phyloP scores from a whole-genome alignment of 2,113 vertebrate species.

The Chaetops frenatus region DNA sequence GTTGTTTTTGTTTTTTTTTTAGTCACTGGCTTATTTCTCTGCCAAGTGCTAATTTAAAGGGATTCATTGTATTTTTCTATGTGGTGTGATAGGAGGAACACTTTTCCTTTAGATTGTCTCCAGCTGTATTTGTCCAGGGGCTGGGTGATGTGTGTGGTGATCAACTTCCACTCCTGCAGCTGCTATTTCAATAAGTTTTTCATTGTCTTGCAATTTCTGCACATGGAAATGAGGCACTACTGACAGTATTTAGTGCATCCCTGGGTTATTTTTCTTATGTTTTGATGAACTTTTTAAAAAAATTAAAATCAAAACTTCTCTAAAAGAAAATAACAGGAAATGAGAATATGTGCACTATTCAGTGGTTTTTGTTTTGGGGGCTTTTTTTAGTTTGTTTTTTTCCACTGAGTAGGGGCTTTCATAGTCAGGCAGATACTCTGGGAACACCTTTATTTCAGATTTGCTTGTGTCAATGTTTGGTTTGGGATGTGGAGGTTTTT shows the following conservation, averaged over 20 bases:
- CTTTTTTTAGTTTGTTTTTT: background rate
- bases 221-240: background rate
- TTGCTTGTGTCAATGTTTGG: background rate
- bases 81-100: background rate
- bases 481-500: background rate
- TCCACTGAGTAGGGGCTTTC: background rate
- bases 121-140: slow-evolving; percentile 28
- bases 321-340: background rate
- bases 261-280: background rate
- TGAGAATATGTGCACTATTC: background rate
- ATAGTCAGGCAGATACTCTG: background rate
- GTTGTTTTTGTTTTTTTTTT: background rate
- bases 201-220: background rate
- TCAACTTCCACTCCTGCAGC: background rate
- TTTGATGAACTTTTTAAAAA: background rate
- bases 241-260: background rate
- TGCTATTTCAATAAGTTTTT: background rate
- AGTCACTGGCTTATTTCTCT: background rate
- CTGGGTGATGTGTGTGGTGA: background rate
- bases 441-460: background rate
- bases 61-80: slow-evolving; percentile 5
- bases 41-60: slow-evolving; percentile 18
- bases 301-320: background rate
- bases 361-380: background rate
- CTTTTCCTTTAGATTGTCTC: background rate